Evolutionary conservation across 2,113 vertebrate species (phyloP), one percentile per base, ranked within the genome.

Genomic region (Taxidea taxus): DNA sequence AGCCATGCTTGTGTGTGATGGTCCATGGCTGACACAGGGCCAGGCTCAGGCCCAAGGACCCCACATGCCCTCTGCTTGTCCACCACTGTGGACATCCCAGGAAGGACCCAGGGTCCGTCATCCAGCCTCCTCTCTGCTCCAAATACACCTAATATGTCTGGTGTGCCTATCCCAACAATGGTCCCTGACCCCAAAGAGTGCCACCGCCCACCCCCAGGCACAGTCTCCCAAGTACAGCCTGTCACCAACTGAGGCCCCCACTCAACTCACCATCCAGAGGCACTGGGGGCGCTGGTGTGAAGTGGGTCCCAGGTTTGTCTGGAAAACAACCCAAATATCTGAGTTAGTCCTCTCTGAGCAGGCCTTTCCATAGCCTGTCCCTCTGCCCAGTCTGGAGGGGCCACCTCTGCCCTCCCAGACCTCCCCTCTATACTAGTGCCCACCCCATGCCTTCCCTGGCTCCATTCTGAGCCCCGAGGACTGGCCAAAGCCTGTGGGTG

Each of bases 231-330:
- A 23, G 51, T 64, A 83, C 29, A n/a, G 44, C 21, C 29, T 66
- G 15, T 51, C 68, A 74, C 70, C 39, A 29, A 29, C 16, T 3
- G 18, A 25, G 0, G 5, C 1, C 14, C 72, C 37, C 42, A 15
- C 74, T 0, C 74, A 51, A 99, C 99, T 99, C 98, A 99, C 99
- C 99, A 98, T 99, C 99, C 87, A 99, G 99, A 2, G 98, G 99
- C 0, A 96, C 89, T 0, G 99, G 98, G 82, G 98, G 99, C 0
- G 98, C 98, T 56, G 99, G 99, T 0, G 99, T 98, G 97, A 99
- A 99, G 97, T 99, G 99, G 94, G 98, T 98, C 49, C 99, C 99
- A 84, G 99, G 99, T 98, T 99, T 99, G 98, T 99, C 99, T 99
- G 99, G 87, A 99, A 99, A 82, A 80, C 97, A 97, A 97, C 7